Evolutionary conservation across 2,113 vertebrate species (phyloP).

Genomic region (Pao palembangensis): DNA sequence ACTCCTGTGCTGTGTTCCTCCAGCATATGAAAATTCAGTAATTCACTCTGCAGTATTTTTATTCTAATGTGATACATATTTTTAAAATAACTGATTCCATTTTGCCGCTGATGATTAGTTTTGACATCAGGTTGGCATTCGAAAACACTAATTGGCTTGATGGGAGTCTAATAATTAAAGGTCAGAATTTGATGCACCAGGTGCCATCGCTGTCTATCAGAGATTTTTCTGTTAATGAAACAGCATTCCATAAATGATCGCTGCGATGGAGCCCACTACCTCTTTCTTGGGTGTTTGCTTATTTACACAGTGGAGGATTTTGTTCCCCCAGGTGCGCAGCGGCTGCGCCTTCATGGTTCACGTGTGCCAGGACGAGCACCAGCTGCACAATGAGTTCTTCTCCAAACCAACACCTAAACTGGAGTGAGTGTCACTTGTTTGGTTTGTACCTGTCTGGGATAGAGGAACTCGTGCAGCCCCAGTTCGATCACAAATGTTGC

Average conservation of each 20-base stretch:
- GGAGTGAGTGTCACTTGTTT: conserved; percentile 80
- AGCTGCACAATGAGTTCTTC: conserved; percentile 96
- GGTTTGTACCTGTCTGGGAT: not conserved
- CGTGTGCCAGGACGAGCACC: conserved; percentile 97
- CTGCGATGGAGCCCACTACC: conserved; percentile 25
- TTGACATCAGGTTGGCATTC: conserved; percentile 40
- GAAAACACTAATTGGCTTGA: conserved; percentile 53
- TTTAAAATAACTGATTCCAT: conserved; percentile 1
- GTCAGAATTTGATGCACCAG: conserved; percentile 39
- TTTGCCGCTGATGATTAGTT: conserved; percentile 9
- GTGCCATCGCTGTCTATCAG: conserved; percentile 22
- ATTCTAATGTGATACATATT: conserved; percentile 12
- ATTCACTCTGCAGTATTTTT: conserved; percentile 10
- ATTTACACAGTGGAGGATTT: conserved; percentile 17
- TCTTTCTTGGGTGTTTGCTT: conserved; percentile 24
- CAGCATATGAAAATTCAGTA: conserved; percentile 5
- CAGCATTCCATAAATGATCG: conserved; percentile 46
- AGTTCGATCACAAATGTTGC: too few relatives aligned
- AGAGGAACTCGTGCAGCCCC: too few relatives aligned
- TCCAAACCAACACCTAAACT: conserved; percentile 88
- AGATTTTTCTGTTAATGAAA: conserved; percentile 21
- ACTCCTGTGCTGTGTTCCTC: not conserved
- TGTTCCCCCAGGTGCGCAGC: conserved; percentile 84
- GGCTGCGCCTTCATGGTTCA: conserved; percentile 99
- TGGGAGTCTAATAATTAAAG: conserved; percentile 56